Conservation (phyloP, 1,140 invertebrate genomes). For the Drosophila asahinai region DNA sequence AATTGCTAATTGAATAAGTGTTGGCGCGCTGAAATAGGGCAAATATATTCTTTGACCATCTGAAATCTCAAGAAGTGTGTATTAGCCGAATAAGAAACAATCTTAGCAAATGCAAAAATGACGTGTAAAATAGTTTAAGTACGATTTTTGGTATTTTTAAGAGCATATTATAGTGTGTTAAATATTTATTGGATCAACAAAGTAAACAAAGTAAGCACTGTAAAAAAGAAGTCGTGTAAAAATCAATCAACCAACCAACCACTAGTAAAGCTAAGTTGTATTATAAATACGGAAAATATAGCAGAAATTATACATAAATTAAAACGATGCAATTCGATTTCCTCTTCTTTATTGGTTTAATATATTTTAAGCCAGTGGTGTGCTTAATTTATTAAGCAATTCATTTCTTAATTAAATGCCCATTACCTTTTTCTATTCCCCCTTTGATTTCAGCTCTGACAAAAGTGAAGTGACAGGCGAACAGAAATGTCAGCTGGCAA, state of each 20-base stretch:
- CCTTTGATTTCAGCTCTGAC: too few species aligned
- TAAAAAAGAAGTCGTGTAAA: slow-evolving; percentile 54
- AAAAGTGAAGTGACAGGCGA: background rate
- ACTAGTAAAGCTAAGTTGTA: slow-evolving; percentile 67
- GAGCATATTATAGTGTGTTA: slow-evolving; percentile 17
- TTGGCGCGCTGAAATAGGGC: slow-evolving; percentile 13
- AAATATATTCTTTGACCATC: slow-evolving; percentile 9
- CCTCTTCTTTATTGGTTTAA: background rate
- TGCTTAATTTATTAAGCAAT: background rate
- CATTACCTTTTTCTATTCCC: too few species aligned
- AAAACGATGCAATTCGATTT: background rate
- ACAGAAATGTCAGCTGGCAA: background rate
- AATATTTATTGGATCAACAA: slow-evolving; percentile 27
- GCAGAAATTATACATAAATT: slow-evolving; percentile 60
- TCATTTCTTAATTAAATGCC: too few species aligned
- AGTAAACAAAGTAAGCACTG: slow-evolving; percentile 21
- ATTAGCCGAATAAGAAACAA: slow-evolving; percentile 7
- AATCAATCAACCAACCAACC: slow-evolving; percentile 47
- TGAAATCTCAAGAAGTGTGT: background rate
- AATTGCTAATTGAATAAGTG: slow-evolving; percentile 33
- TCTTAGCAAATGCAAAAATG: slow-evolving; percentile 8
- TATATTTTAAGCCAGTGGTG: background rate
- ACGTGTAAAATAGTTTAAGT: slow-evolving; percentile 12
- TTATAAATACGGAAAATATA: slow-evolving; percentile 72
- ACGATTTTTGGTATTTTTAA: slow-evolving; percentile 17